A percentile compares a stretch with the other conserved stretches of the same genome.
phyloP scores from a whole-genome alignment of 2,888 invertebrate genomes.

The Lasioglossum vierecki region DNA sequence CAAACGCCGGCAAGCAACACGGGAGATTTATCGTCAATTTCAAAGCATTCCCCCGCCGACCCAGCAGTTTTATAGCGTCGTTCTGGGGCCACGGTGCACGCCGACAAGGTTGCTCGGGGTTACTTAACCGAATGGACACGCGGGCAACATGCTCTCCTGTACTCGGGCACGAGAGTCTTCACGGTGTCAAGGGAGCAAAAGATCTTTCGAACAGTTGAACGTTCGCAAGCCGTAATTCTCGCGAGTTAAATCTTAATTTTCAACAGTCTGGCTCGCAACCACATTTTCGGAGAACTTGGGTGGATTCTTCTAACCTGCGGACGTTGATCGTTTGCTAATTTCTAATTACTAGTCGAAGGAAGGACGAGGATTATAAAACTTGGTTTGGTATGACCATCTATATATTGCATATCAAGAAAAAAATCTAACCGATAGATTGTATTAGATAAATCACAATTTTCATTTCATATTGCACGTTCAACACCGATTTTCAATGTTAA shows the following conservation, averaged over 20 bases:
- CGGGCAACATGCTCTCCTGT: neutral
- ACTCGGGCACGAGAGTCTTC: constrained; percentile 7
- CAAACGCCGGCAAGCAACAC: constrained; percentile 40
- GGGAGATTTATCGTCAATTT: constrained; percentile 60
- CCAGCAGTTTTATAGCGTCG: constrained; percentile 35
- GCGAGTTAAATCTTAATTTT: neutral
- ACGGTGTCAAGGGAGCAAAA: neutral
- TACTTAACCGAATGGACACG: constrained; percentile 57
- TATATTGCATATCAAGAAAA: too few relatives aligned
- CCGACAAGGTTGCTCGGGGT: constrained; percentile 45
- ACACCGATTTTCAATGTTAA: too few relatives aligned
- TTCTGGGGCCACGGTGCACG: constrained; percentile 36
- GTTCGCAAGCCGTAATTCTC: neutral
- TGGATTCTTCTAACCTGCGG: too few relatives aligned
- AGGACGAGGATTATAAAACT: too few relatives aligned
- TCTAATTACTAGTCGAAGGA: too few relatives aligned
- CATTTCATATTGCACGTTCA: too few relatives aligned
- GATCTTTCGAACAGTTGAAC: neutral
- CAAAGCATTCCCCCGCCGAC: constrained; percentile 43
- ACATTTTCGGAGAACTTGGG: neutral
- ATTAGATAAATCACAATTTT: too few relatives aligned
- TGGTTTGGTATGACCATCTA: too few relatives aligned
- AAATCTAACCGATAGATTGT: too few relatives aligned
- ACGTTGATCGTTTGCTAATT: too few relatives aligned
- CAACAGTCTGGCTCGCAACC: neutral